Percentiles rank a stretch among this genome's conserved stretches.
These are phyloP conservation scores for Anarsia innoxiella DNA, from an alignment of 2,888 invertebrate genomes.

Conservation along the genomic window DNA sequence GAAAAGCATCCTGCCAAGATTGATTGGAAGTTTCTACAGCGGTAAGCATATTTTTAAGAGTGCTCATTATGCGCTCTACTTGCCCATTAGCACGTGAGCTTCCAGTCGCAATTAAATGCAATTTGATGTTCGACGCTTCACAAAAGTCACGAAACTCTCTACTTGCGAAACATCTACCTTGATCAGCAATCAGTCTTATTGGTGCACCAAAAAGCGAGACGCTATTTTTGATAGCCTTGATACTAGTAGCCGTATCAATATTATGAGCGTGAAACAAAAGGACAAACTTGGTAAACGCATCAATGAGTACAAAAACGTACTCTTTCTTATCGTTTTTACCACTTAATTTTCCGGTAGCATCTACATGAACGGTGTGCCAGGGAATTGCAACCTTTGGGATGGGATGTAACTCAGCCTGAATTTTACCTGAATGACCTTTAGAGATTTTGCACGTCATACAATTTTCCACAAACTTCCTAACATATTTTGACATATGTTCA, in stretches of 20 bases:
- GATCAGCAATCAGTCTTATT: constrained; percentile 17
- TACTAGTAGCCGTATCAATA: constrained; percentile 11
- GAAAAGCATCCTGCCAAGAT: constrained; percentile 22
- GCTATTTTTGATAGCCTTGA: constrained; percentile 13
- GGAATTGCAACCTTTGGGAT: constrained; percentile 18
- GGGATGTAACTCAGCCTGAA: constrained; percentile 20
- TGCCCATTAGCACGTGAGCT: constrained; percentile 17
- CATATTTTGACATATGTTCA: constrained; percentile 9
- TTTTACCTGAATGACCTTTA: constrained; percentile 19
- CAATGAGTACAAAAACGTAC: constrained; percentile 12
- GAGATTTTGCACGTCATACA: constrained; percentile 20
- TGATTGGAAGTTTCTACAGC: constrained; percentile 15
- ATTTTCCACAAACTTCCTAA: constrained; percentile 9
- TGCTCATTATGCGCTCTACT: constrained; percentile 18
- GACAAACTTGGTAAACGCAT: constrained; percentile 20
- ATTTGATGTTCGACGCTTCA: constrained; percentile 9
- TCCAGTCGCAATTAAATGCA: constrained; percentile 19
- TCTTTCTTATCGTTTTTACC: constrained; percentile 10
- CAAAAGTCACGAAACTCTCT: constrained; percentile 17
- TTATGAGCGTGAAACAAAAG: constrained; percentile 15
- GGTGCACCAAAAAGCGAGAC: constrained; percentile 18
- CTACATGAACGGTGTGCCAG: constrained; percentile 15
- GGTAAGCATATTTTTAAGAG: constrained; percentile 20
- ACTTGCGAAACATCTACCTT: constrained; percentile 16
- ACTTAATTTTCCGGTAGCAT: constrained; percentile 11